Percentiles rank a stretch among this genome's conserved stretches.
Conservation (phyloP, 2,888 invertebrate genomes). For the Itoplectis maculator region DNA sequence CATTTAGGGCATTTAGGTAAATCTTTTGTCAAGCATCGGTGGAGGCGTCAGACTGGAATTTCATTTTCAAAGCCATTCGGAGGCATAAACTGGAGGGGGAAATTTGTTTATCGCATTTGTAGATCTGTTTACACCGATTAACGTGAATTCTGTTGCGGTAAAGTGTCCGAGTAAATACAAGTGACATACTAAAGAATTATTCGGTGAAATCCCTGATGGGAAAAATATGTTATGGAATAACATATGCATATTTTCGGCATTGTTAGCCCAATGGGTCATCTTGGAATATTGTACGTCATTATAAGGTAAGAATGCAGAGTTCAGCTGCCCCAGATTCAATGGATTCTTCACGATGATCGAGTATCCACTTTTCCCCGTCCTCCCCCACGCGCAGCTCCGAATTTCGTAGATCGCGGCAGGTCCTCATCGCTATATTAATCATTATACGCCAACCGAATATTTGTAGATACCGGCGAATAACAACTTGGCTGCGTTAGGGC, state of each 20-base stretch:
- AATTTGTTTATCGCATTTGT: no score
- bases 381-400: not conserved
- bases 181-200: no score
- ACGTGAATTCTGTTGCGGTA: not conserved
- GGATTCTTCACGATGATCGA: not conserved
- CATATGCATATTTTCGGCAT: not conserved
- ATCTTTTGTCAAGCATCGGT: not conserved
- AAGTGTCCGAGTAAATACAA: not conserved
- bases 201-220: no score
- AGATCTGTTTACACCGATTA: no score
- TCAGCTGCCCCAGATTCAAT: not conserved
- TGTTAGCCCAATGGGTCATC: not conserved
- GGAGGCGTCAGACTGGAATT: not conserved
- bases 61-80: not conserved
- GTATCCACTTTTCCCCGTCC: not conserved
- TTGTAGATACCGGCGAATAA: not conserved
- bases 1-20: constrained; percentile 5
- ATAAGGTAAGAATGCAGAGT: not conserved
- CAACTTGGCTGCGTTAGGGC: not conserved
- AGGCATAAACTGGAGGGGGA: not conserved
- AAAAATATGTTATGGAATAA: no score
- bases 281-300: not conserved
- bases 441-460: constrained; percentile 22
- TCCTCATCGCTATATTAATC: constrained; percentile 17
- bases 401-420: not conserved